Percentiles rank a stretch among this genome's conserved stretches.
phyloP scores from a whole-genome alignment of 2,797 vertebrate species.

The Rhynchonycteris naso region DNA sequence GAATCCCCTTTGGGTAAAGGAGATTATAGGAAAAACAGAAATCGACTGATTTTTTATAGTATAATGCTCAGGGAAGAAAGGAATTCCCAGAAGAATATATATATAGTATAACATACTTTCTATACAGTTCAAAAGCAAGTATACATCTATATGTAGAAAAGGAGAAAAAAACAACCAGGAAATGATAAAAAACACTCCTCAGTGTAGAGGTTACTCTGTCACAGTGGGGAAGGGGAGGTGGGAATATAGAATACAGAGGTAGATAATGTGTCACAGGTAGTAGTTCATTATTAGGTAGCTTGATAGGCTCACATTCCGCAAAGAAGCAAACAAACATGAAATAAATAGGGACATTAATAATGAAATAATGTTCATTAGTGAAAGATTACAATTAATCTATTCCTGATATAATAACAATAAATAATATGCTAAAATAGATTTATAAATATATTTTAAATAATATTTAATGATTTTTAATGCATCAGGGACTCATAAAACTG shows the following conservation, averaged over 20 bases:
- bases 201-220: neutral
- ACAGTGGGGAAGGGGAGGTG: neutral
- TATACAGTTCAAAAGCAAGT: neutral
- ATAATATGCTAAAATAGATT: neutral
- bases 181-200: conserved; percentile 31
- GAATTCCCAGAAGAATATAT: conserved; percentile 21
- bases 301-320: neutral
- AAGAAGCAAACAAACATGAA: neutral
- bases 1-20: neutral
- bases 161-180: neutral
- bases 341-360: neutral
- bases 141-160: neutral
- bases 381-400: neutral
- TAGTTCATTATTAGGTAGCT: neutral
- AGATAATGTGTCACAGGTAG: neutral
- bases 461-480: neutral
- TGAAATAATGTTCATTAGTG: neutral
- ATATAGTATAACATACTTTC: neutral
- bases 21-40: neutral
- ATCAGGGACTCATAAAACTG: neutral
- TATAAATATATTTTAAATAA: conserved; percentile 25
- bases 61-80: conserved; percentile 1
- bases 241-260: neutral
- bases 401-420: neutral
- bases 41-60: neutral